Conservation (phyloP, 1,140 invertebrate species). For the Neotoxoptera formosana region DNA sequence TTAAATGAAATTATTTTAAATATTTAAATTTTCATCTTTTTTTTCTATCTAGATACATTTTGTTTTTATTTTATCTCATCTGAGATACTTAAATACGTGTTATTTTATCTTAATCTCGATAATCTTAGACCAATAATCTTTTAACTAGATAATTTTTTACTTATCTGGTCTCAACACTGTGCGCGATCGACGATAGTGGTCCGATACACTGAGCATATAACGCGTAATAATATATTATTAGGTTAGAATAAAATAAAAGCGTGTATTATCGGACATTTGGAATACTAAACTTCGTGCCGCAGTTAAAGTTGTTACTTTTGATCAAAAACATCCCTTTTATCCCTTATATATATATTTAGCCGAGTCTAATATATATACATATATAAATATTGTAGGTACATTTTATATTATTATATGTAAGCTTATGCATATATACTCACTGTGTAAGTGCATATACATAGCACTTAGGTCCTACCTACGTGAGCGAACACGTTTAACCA, state of each 20-base stretch:
- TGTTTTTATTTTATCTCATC: too few species aligned
- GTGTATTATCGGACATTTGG: neutral
- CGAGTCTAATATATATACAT: neutral
- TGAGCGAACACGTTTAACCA: neutral
- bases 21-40: too few species aligned
- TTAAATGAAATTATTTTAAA: too few species aligned
- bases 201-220: neutral
- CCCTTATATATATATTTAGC: neutral
- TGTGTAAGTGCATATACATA: neutral
- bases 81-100: too few species aligned
- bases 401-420: neutral
- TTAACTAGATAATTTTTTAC: too few species aligned
- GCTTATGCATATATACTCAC: neutral
- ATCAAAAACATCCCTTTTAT: neutral
- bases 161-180: too few species aligned
- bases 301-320: neutral
- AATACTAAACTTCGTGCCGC: neutral
- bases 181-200: too few species aligned
- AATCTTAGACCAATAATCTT: too few species aligned
- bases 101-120: too few species aligned
- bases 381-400: too few species aligned
- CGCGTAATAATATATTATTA: neutral
- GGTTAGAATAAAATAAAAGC: too few species aligned
- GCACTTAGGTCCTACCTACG: neutral
- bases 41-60: too few species aligned